phyloP scores from a whole-genome alignment of 2,113 vertebrate species.

The Tursiops truncatus region DNA sequence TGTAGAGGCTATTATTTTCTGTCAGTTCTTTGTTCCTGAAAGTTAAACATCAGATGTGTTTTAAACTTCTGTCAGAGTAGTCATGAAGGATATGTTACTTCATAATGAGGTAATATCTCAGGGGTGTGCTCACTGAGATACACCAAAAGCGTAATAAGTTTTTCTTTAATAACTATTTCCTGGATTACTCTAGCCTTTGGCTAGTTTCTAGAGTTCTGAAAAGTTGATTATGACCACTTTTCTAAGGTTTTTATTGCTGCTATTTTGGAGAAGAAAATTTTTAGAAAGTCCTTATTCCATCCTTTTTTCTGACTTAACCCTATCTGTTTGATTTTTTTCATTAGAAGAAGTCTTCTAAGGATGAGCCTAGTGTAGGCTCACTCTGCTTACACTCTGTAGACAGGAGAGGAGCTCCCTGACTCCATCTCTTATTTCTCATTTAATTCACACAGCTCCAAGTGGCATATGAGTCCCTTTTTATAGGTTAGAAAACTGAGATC shows the following conservation, averaged over 20 bases:
- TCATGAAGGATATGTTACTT: constrained; percentile 78
- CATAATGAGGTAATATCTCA: constrained; percentile 82
- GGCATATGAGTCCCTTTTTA: not conserved
- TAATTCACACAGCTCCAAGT: not conserved
- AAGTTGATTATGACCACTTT: not conserved
- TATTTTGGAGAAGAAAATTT: not conserved
- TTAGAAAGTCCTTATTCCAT: not conserved
- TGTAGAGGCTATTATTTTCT: constrained; percentile 81
- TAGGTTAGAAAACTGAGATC: not conserved
- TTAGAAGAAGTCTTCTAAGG: not conserved
- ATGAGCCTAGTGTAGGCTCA: not conserved
- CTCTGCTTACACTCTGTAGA: not conserved
- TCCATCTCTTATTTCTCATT: not conserved
- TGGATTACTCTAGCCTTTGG: not conserved
- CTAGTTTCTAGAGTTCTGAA: not conserved
- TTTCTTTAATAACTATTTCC: not conserved
- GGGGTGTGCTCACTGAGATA: constrained; percentile 35
- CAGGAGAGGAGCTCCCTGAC: not conserved
- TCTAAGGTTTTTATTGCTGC: not conserved
- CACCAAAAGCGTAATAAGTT: not conserved
- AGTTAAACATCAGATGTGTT: constrained; percentile 76
- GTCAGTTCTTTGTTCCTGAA: constrained; percentile 79
- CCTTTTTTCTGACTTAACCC: not conserved
- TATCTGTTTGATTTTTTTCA: not conserved
- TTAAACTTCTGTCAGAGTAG: constrained; percentile 81